Percentiles rank a stretch among this genome's conserved stretches.
Evolutionary conservation across 2,888 invertebrate genomes (phyloP).

Genomic region (Nomada ruficornis): DNA sequence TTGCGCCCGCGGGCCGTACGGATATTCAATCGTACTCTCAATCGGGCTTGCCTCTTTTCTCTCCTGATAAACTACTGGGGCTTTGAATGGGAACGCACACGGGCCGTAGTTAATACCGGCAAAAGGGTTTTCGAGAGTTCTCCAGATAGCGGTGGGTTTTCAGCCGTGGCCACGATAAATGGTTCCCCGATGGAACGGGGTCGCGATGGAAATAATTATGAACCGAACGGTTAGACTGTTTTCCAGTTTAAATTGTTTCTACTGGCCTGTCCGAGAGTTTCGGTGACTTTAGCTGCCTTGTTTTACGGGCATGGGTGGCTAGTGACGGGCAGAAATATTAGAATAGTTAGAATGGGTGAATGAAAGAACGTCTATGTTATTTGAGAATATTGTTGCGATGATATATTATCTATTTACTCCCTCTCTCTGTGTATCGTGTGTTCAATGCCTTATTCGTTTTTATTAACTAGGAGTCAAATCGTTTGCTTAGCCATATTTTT

Average conservation of each 20-base stretch:
- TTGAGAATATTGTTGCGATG: too few relatives aligned
- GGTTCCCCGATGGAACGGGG: background rate
- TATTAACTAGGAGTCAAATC: too few relatives aligned
- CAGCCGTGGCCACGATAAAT: background rate
- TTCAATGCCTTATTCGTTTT: too few relatives aligned
- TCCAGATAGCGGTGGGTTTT: slow-evolving; percentile 17
- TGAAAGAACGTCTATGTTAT: too few relatives aligned
- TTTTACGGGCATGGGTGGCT: too few relatives aligned
- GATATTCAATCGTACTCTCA: slow-evolving; percentile 47
- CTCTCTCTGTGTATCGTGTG: too few relatives aligned
- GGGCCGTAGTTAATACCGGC: slow-evolving; percentile 25
- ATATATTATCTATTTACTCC: too few relatives aligned
- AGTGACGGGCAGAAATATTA: too few relatives aligned
- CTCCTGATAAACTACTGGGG: slow-evolving; percentile 24
- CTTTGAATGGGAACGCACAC: slow-evolving; percentile 17
- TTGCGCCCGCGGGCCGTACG: slow-evolving; percentile 4
- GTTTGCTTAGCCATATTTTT: too few relatives aligned
- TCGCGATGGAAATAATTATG: slow-evolving; percentile 25
- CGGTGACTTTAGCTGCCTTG: background rate
- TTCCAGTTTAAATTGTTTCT: background rate
- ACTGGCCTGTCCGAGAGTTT: background rate
- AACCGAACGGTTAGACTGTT: background rate
- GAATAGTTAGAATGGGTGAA: too few relatives aligned
- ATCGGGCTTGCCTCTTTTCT: slow-evolving; percentile 37
- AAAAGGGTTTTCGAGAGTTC: slow-evolving; percentile 7